Evolutionary conservation across 1,140 invertebrate genomes (phyloP).

Genomic region (Drosophila watanabei): DNA sequence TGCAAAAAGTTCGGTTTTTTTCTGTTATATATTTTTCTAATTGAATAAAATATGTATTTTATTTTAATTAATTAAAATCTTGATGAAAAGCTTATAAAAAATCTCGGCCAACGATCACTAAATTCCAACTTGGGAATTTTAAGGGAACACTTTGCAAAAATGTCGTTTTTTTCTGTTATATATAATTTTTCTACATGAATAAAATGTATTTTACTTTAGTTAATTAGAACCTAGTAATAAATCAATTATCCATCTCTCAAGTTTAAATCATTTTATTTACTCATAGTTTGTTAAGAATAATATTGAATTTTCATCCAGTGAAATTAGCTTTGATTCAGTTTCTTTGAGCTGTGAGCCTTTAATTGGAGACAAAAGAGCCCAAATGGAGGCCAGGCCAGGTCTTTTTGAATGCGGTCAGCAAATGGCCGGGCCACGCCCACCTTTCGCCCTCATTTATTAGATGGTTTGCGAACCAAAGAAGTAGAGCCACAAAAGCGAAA

Average conservation of each 20-base stretch:
- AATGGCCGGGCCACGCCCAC: constrained; percentile 29
- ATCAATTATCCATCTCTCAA: background rate
- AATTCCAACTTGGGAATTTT: background rate
- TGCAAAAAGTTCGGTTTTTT: no score
- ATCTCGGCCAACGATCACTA: background rate
- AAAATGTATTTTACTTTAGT: background rate
- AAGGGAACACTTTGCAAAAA: no score
- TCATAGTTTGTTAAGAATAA: no score
- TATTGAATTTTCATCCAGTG: background rate
- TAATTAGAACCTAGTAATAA: background rate
- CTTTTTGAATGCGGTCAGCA: constrained; percentile 38
- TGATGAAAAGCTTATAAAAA: background rate
- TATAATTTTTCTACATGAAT: no score
- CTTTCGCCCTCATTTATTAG: constrained; percentile 63
- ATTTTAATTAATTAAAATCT: background rate
- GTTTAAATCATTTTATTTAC: background rate
- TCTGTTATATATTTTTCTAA: no score
- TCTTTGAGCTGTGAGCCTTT: constrained; percentile 31
- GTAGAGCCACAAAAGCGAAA: constrained; percentile 49
- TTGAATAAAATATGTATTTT: background rate
- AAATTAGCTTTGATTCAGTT: constrained; percentile 12
- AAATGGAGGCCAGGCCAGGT: constrained; percentile 29
- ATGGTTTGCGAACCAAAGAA: constrained; percentile 62
- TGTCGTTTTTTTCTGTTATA: no score
- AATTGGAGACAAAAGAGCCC: constrained; percentile 37